A percentile compares a stretch with the other conserved stretches of the same genome.
These are phyloP conservation scores for Pogonus chalceus DNA, from an alignment of 1,140 invertebrate genomes.

Conservation along the genomic window DNA sequence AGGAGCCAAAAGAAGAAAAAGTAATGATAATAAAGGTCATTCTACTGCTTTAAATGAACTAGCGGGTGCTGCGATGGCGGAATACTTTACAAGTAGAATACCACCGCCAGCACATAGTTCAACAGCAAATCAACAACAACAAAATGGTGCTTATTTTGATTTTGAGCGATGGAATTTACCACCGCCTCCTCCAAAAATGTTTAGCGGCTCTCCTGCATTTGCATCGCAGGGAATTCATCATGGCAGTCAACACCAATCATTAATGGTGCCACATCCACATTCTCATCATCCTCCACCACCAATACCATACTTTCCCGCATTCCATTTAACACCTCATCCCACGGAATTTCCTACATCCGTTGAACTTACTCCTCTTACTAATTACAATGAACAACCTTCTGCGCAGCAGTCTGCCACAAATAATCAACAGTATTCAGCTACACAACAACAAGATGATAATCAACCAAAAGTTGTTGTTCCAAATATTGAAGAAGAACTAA, in stretches of 20 bases:
- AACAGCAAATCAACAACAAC: slow-evolving; percentile 48
- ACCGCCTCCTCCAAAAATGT: slow-evolving; percentile 55
- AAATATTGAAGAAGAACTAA: slow-evolving; percentile 75
- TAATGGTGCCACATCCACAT: slow-evolving; percentile 49
- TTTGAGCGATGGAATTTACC: slow-evolving; percentile 63
- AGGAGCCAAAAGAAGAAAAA: slow-evolving; percentile 30
- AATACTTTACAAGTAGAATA: slow-evolving; percentile 48
- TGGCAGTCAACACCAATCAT: slow-evolving; percentile 40
- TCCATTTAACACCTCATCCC: slow-evolving; percentile 52
- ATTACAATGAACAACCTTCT: slow-evolving; percentile 42
- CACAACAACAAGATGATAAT: slow-evolving; percentile 44
- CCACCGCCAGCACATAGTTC: slow-evolving; percentile 60
- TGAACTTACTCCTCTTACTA: slow-evolving; percentile 50
- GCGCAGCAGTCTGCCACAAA: slow-evolving; percentile 13
- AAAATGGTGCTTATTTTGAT: slow-evolving; percentile 57
- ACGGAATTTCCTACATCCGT: slow-evolving; percentile 52
- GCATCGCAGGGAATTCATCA: slow-evolving; percentile 49
- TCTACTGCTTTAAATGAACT: slow-evolving; percentile 40
- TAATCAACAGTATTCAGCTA: slow-evolving; percentile 11
- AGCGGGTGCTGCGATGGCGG: slow-evolving; percentile 40
- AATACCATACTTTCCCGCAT: slow-evolving; percentile 57
- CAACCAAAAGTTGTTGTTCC: slow-evolving; percentile 72
- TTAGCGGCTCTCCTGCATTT: slow-evolving; percentile 43
- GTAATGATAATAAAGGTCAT: slow-evolving; percentile 32
- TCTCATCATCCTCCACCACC: slow-evolving; percentile 44